Evolutionary conservation across 2,888 invertebrate genomes (phyloP), one percentile per base, ranked within the genome.

Genomic region (Opisthograptis luteolata): DNA sequence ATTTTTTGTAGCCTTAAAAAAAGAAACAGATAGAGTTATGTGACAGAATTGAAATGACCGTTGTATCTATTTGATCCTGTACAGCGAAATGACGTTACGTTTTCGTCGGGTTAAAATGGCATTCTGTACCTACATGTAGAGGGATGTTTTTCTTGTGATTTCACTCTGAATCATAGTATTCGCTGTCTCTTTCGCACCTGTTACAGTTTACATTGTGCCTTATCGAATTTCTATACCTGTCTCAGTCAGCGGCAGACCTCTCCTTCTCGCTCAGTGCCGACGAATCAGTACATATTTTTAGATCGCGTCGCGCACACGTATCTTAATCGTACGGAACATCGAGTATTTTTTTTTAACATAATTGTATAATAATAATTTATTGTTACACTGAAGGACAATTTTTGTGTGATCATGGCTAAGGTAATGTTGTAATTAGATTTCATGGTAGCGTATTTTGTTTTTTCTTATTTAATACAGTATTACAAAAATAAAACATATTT

Each of bases 221-320:
- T 86, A 87, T 88, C 79, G 87, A 86, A 86, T 87, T 87, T 87
- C 76, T 75, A 57, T 37, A n/a, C n/a, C n/a, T n/a, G 22, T 19
- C 57, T 47, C 62, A 6, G n/a, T n/a, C n/a, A n/a, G n/a, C n/a
- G n/a, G n/a, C n/a, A 66, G 65, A 58, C 57, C 64, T 64, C 55
- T 58, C 41, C 56, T 64, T 64, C 55, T 58, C 56, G 31, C 56
- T 53, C 56, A n/a, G n/a, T n/a, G n/a, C n/a, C n/a, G 42, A 60
- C 62, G 63, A 61, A 62, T 68, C 84, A 88, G 89, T 89, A 74
- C 70, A 67, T 87, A 87, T 83, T 87, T 88, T 75, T 86, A 84
- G 68, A 77, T 70, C 65, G 71, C 54, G 51, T 43, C 43, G 75
- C 73, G 71, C 14, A 60, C 70, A 78, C 81, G 89, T 84, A 55